These are phyloP conservation scores for Dexiosoma caninum DNA, from an alignment of 2,888 invertebrate genomes.

Conservation along the genomic window DNA sequence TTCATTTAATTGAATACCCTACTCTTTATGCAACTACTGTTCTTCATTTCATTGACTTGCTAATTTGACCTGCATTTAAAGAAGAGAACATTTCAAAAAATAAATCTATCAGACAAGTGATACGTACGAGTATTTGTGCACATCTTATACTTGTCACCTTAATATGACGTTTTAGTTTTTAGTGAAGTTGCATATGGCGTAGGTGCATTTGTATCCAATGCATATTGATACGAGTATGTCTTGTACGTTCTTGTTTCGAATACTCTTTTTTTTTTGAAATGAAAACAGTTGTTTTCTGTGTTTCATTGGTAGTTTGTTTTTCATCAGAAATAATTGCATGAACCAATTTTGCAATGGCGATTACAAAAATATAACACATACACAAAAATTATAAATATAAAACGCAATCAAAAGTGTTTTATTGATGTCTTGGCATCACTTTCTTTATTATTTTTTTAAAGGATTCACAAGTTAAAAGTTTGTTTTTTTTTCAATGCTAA, in stretches of 20 bases:
- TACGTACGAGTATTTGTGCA: not conserved
- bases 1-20: too few species aligned
- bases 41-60: constrained; percentile 48
- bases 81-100: not conserved
- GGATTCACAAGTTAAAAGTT: too few species aligned
- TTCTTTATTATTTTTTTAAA: too few species aligned
- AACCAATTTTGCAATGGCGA: too few species aligned
- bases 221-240: not conserved
- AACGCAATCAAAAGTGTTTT: too few species aligned
- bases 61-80: constrained; percentile 45
- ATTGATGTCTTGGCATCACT: too few species aligned
- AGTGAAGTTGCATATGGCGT: not conserved
- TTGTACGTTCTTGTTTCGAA: not conserved
- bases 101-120: constrained; percentile 8
- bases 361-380: too few species aligned
- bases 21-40: not conserved
- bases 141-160: not conserved
- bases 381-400: too few species aligned
- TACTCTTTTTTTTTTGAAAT: not conserved
- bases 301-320: too few species aligned
- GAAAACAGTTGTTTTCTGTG: not conserved
- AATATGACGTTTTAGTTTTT: not conserved
- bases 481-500: too few species aligned
- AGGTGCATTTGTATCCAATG: not conserved
- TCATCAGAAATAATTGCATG: too few species aligned